These are phyloP conservation scores for Cercopithecus mona DNA, from an alignment of 2,113 vertebrate genomes.

Conservation along the genomic window DNA sequence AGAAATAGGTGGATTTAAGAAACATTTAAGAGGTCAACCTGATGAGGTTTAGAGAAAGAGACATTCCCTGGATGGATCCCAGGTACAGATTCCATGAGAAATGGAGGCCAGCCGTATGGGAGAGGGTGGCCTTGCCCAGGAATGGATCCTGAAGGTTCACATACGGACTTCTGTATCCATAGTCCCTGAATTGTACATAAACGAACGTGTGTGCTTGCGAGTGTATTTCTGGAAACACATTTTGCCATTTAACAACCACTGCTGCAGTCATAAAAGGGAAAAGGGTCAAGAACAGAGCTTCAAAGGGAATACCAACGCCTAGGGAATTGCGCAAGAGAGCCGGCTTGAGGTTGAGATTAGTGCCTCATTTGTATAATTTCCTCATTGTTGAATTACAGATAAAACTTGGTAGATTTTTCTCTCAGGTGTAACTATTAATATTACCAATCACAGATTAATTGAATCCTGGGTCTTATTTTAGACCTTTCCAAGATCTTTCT, in stretches of 20 bases:
- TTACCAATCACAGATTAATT: neutral
- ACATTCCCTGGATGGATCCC: neutral
- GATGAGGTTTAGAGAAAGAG: neutral
- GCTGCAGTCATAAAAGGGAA: neutral
- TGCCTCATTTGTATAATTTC: neutral
- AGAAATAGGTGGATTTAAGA: neutral
- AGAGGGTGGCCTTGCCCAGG: neutral
- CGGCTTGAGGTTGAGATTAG: fast-evolving
- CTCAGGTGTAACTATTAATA: neutral
- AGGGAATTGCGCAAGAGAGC: neutral
- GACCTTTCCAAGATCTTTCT: neutral
- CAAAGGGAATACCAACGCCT: too few species aligned
- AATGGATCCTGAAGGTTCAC: neutral
- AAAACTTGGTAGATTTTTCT: neutral
- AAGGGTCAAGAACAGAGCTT: neutral
- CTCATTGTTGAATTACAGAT: neutral
- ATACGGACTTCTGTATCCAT: neutral
- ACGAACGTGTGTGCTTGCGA: neutral
- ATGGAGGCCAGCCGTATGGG: too few species aligned
- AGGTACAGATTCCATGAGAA: neutral
- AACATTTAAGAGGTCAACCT: neutral
- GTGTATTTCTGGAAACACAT: neutral
- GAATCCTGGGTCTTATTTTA: neutral
- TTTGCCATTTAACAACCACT: neutral
- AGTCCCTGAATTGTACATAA: neutral